A percentile compares a stretch with the other conserved stretches of the same genome.
phyloP scores from a whole-genome alignment of 2,113 vertebrate species.

The Cavia aperea region DNA sequence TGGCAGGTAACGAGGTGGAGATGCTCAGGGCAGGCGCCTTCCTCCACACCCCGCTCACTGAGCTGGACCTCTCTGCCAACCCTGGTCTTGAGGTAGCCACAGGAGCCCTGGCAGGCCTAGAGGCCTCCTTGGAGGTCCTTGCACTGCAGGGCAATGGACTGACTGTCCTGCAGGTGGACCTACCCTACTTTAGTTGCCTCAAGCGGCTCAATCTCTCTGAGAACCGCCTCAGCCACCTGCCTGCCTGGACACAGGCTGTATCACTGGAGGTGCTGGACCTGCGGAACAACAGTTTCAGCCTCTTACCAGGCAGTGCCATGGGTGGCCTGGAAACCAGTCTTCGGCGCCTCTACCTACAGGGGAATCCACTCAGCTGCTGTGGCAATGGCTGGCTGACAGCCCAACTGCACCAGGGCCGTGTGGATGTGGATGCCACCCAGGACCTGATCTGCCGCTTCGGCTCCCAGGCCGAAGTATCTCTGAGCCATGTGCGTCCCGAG shows the following conservation, averaged over 20 bases:
- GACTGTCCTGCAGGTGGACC: conserved; percentile 76
- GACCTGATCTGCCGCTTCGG: conserved; percentile 80
- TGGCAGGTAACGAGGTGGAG: conserved; percentile 82
- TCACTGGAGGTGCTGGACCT: conserved; percentile 89
- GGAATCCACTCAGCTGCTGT: conserved; percentile 92
- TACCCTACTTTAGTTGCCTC: conserved; percentile 83
- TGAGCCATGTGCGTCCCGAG: conserved; percentile 76
- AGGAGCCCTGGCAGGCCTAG: conserved; percentile 83
- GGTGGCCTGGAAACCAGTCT: conserved; percentile 83
- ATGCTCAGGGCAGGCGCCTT: conserved; percentile 78
- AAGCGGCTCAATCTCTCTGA: conserved; percentile 85
- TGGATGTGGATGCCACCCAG: conserved; percentile 81
- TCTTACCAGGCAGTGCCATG: conserved; percentile 81
- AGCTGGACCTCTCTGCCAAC: conserved; percentile 88
- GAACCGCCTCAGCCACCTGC: conserved; percentile 85
- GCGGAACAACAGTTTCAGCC: conserved; percentile 87
- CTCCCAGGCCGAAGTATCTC: conserved; percentile 77
- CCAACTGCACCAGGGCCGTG: conserved; percentile 81
- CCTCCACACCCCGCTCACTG: conserved; percentile 77
- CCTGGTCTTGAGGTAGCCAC: conserved; percentile 79
- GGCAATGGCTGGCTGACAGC: conserved; percentile 82
- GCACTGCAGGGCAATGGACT: conserved; percentile 83
- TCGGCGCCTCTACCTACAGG: conserved; percentile 85
- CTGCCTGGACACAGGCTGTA: conserved; percentile 78
- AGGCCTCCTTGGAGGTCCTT: conserved; percentile 83